phyloP scores from a whole-genome alignment of 2,888 invertebrate genomes.

The Branchipolynoe longqiensis region DNA sequence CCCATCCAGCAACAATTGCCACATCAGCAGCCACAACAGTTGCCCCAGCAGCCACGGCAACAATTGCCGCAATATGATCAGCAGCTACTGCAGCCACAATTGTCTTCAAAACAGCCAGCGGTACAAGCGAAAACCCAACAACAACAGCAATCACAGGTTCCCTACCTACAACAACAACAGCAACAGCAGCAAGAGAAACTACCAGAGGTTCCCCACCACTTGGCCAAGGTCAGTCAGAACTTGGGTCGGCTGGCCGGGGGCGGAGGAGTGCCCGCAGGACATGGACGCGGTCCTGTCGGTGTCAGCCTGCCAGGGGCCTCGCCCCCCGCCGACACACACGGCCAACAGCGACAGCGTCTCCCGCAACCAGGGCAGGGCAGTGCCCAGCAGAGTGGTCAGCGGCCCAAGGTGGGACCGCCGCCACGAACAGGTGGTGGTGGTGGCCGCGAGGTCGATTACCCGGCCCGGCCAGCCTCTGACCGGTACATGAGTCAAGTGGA shows the following conservation, averaged over 20 bases:
- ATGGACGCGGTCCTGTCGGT: not conserved
- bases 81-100: slow-evolving; percentile 14
- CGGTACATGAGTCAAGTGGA: not conserved
- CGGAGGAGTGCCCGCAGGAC: not conserved
- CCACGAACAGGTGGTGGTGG: slow-evolving; percentile 15
- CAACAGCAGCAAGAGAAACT: not conserved
- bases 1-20: not conserved
- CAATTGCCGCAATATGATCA: not conserved
- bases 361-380: not conserved
- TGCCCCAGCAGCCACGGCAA: slow-evolving; percentile 3
- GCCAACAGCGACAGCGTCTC: not conserved
- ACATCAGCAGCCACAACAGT: not conserved
- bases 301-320: not conserved
- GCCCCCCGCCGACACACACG: not conserved
- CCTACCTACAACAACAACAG: not conserved
- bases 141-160: not conserved
- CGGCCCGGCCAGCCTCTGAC: not conserved
- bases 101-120: not conserved
- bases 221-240: slow-evolving; percentile 4
- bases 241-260: not conserved
- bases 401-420: not conserved
- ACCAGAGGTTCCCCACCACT: not conserved
- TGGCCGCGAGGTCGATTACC: slow-evolving; percentile 44
- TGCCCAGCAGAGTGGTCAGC: too few species aligned
- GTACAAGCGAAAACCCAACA: not conserved